A percentile compares a stretch with the other conserved stretches of the same genome.
Evolutionary conservation across 2,888 invertebrate species (phyloP).

Genomic region (Tiphia femorata): DNA sequence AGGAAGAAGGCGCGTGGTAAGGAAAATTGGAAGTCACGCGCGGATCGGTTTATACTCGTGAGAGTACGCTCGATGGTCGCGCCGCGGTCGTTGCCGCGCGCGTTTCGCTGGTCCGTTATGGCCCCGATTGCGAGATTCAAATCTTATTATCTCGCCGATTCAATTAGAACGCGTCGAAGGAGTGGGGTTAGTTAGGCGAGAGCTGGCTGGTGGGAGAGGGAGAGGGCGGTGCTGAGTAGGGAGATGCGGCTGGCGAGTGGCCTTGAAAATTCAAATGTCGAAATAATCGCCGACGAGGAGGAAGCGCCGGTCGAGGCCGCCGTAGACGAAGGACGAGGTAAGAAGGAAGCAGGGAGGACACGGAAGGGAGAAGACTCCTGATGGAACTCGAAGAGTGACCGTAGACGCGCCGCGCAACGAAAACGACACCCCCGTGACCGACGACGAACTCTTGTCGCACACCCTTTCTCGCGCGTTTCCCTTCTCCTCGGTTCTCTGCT

Average conservation of each 20-base stretch:
- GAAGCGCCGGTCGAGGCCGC: background rate
- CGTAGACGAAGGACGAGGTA: slow-evolving; percentile 6
- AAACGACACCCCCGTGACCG: background rate
- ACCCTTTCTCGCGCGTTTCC: background rate
- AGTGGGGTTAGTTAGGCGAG: background rate
- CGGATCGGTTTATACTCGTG: no score
- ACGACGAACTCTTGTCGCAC: background rate
- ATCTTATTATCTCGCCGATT: slow-evolving; percentile 61
- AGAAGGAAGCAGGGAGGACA: background rate
- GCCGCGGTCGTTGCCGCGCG: slow-evolving; percentile 28
- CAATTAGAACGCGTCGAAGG: slow-evolving; percentile 51
- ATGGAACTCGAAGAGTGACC: background rate
- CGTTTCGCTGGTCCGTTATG: slow-evolving; percentile 16
- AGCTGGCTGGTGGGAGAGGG: slow-evolving; percentile 18
- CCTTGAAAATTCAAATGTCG: slow-evolving; percentile 60
- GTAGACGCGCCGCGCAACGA: background rate
- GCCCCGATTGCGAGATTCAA: slow-evolving; percentile 60
- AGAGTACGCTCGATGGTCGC: no score
- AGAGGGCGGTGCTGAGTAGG: slow-evolving; percentile 18
- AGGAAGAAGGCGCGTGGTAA: no score
- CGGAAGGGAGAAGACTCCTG: background rate
- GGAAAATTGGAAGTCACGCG: no score
- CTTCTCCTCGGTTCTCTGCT: background rate
- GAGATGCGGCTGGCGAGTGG: slow-evolving; percentile 21
- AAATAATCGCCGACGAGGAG: slow-evolving; percentile 51